Evolutionary conservation across 2,888 invertebrate species (phyloP).

Genomic region (Noctua fimbriata): DNA sequence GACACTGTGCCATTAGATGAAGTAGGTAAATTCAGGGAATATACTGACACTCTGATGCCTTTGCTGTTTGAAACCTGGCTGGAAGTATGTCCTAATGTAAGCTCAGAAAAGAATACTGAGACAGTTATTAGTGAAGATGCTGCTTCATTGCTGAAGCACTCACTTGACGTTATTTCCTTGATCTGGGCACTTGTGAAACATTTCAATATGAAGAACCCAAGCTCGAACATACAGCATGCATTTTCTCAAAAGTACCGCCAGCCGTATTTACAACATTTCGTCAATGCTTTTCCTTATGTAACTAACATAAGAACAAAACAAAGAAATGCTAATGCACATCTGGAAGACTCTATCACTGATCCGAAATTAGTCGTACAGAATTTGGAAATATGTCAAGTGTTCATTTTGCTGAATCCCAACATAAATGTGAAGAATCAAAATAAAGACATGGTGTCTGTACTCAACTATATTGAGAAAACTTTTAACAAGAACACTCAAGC

Average conservation of each 20-base stretch:
- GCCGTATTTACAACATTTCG: constrained; percentile 89
- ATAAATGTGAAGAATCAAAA: constrained; percentile 81
- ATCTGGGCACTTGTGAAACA: constrained; percentile 88
- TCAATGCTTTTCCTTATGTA: constrained; percentile 91
- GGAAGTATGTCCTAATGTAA: constrained; percentile 92
- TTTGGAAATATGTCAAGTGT: constrained; percentile 85
- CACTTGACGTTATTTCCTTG: constrained; percentile 91
- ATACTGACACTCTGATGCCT: constrained; percentile 93
- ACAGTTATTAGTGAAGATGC: constrained; percentile 91
- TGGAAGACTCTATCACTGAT: constrained; percentile 82
- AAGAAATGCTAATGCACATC: constrained; percentile 67
- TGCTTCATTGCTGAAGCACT: constrained; percentile 91
- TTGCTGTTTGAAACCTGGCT: constrained; percentile 96
- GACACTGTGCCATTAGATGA: constrained; percentile 80
- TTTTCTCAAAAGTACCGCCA: constrained; percentile 89
- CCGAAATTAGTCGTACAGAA: constrained; percentile 81
- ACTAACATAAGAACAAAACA: constrained; percentile 83
- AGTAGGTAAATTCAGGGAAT: constrained; percentile 89
- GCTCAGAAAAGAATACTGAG: constrained; percentile 82
- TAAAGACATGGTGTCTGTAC: constrained; percentile 80
- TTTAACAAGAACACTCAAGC: constrained; percentile 77
- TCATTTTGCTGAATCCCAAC: constrained; percentile 85
- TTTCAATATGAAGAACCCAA: constrained; percentile 79
- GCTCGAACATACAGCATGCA: constrained; percentile 84
- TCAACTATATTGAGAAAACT: constrained; percentile 89